These are phyloP conservation scores for Pachyseris speciosa DNA, from an alignment of 64 coral and sea anemone species.

Conservation along the genomic window DNA sequence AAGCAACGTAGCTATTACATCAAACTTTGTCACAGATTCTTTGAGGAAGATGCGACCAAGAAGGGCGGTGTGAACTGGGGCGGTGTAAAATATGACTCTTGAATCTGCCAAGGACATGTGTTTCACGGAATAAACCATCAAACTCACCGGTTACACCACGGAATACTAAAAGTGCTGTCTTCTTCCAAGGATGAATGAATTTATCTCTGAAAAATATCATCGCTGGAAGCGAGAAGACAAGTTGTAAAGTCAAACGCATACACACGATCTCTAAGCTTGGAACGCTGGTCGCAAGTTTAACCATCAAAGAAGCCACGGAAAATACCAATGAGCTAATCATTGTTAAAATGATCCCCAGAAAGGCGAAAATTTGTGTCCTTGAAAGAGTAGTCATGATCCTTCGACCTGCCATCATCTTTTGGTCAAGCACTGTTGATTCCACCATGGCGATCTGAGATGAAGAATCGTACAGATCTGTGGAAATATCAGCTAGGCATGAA, in stretches of 20 bases:
- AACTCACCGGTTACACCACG: constrained; percentile 8
- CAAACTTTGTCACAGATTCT: constrained; percentile 47
- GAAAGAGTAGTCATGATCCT: background rate
- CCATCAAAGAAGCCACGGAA: background rate
- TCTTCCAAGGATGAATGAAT: constrained; percentile 11
- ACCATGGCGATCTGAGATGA: background rate
- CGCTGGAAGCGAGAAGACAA: background rate
- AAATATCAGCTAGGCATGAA: background rate
- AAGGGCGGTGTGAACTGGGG: constrained; percentile 43
- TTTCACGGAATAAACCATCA: constrained; percentile 45
- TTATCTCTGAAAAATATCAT: constrained; percentile 39
- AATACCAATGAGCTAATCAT: background rate
- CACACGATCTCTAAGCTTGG: constrained; percentile 35
- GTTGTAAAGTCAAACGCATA: constrained; percentile 19
- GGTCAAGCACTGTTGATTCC: background rate
- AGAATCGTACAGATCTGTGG: background rate
- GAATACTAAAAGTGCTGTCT: background rate
- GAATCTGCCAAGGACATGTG: constrained; percentile 68
- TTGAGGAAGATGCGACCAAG: constrained; percentile 61
- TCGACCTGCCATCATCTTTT: background rate
- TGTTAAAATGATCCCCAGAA: constrained; percentile 19
- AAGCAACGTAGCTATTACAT: constrained; percentile 10
- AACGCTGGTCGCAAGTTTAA: constrained; percentile 36
- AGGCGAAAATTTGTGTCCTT: background rate
- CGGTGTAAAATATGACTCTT: constrained; percentile 68